Evolutionary conservation across 2,113 vertebrate genomes (phyloP).

Genomic region (Urocolius indicus): DNA sequence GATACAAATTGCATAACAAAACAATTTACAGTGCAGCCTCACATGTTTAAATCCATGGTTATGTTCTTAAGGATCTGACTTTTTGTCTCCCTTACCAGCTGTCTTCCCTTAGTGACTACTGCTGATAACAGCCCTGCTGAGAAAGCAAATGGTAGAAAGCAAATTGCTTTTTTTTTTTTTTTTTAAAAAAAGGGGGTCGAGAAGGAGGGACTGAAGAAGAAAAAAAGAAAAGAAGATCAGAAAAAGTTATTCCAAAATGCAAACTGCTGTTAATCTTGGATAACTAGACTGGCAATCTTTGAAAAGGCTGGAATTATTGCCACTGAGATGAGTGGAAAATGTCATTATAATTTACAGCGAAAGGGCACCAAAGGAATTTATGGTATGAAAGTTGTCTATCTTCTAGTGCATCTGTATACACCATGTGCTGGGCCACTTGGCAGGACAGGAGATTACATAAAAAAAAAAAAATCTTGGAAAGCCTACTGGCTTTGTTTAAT

Average conservation of each 20-base stretch:
- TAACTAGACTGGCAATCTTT: conserved; percentile 21
- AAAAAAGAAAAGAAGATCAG: not conserved
- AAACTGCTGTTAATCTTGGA: not conserved
- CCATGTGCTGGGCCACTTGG: conserved; percentile 72
- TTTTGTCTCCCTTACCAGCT: conserved; percentile 53
- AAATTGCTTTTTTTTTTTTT: conserved; percentile 29
- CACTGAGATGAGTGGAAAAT: conserved; percentile 50
- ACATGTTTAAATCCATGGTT: not conserved
- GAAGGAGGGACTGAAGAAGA: not conserved
- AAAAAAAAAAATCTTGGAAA: conserved; percentile 56
- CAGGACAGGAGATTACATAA: conserved; percentile 60
- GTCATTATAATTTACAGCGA: conserved; percentile 50
- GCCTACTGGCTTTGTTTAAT: conserved; percentile 57
- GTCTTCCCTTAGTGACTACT: not conserved
- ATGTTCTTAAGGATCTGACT: not conserved
- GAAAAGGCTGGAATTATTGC: not conserved
- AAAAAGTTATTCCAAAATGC: conserved; percentile 4
- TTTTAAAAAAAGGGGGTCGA: not conserved
- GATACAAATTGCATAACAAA: conserved; percentile 22
- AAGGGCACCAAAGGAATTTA: conserved; percentile 64
- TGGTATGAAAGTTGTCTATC: conserved; percentile 68
- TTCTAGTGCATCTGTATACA: conserved; percentile 59
- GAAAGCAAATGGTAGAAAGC: conserved; percentile 48
- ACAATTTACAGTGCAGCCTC: not conserved
- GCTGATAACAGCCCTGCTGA: conserved; percentile 17